A percentile compares a stretch with the other conserved stretches of the same genome.
Conservation (phyloP, 2,888 invertebrate species). For the Sicus ferrugineus region DNA sequence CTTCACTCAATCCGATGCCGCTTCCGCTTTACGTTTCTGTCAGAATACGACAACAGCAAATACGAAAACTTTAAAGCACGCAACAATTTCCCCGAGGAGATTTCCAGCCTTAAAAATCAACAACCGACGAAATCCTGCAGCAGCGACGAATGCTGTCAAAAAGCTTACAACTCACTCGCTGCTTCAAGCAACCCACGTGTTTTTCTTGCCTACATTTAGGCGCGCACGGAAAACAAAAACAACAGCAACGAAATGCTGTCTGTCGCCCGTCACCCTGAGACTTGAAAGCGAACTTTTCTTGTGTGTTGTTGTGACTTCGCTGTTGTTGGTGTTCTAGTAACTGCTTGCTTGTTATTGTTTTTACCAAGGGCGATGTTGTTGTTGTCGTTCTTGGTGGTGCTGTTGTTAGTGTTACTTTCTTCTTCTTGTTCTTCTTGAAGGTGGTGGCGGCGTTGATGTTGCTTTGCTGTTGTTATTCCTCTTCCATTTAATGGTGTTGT, state of each 20-base stretch:
- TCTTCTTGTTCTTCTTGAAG: no score
- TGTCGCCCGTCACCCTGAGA: slow-evolving; percentile 3
- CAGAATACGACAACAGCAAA: no score
- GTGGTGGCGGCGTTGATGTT: neutral
- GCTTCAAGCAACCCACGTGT: no score
- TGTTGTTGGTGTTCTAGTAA: neutral
- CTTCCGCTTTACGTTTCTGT: no score
- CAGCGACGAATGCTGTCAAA: no score
- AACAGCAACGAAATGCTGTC: slow-evolving; percentile 6
- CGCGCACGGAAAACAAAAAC: neutral
- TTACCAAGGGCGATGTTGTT: slow-evolving; percentile 6
- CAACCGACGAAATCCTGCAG: no score
- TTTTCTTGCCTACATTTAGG: no score
- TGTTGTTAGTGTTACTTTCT: no score
- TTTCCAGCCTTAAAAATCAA: no score
- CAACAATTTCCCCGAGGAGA: no score
- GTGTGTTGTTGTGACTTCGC: neutral
- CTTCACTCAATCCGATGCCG: slow-evolving; percentile 23
- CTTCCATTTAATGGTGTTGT: slow-evolving; percentile 3
- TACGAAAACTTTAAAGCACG: no score
- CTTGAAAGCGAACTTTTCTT: neutral
- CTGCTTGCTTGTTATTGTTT: neutral
- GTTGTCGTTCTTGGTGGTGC: neutral
- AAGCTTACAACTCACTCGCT: no score
- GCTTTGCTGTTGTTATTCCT: neutral